Conservation (phyloP, 2,797 vertebrate genomes). For the Takifugu ocellatus region DNA sequence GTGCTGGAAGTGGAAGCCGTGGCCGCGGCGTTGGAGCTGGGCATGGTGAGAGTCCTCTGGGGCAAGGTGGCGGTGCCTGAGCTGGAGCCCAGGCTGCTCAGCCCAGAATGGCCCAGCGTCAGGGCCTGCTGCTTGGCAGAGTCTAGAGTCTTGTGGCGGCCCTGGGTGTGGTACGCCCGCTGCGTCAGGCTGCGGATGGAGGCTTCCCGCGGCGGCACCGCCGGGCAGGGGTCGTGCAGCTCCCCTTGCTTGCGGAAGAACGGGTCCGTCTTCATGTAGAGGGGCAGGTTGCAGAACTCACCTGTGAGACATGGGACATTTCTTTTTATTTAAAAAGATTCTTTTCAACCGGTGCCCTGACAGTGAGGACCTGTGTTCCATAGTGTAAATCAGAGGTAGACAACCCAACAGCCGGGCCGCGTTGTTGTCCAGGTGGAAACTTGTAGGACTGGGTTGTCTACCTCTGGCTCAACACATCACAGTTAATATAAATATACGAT, state of each 20-base stretch:
- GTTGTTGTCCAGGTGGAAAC: too few relatives aligned
- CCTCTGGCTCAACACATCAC: too few relatives aligned
- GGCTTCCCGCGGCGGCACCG: conserved; percentile 92
- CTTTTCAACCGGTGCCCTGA: too few relatives aligned
- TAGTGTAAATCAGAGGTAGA: too few relatives aligned
- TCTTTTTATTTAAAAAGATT: too few relatives aligned
- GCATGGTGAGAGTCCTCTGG: conserved; percentile 96
- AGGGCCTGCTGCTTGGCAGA: conserved; percentile 85
- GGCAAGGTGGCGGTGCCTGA: conserved; percentile 89
- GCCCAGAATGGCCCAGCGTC: conserved; percentile 84
- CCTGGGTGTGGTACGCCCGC: conserved; percentile 90
- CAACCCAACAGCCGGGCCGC: too few relatives aligned
- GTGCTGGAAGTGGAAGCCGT: conserved; percentile 77
- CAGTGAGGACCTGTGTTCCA: too few relatives aligned
- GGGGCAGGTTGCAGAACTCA: conserved; percentile 97
- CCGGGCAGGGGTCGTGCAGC: conserved; percentile 90
- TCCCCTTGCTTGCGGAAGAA: conserved; percentile 95
- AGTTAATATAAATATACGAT: too few relatives aligned
- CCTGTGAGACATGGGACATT: conserved; percentile 67
- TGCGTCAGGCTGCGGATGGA: conserved; percentile 91
- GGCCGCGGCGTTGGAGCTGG: conserved; percentile 76
- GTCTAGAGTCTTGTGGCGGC: conserved; percentile 95
- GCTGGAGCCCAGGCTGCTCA: conserved; percentile 71
- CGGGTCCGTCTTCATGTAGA: conserved; percentile 95
- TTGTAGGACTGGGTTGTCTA: too few relatives aligned